These are phyloP conservation scores for Danio kyathit DNA, from an alignment of 2,797 vertebrate genomes.

Conservation along the genomic window DNA sequence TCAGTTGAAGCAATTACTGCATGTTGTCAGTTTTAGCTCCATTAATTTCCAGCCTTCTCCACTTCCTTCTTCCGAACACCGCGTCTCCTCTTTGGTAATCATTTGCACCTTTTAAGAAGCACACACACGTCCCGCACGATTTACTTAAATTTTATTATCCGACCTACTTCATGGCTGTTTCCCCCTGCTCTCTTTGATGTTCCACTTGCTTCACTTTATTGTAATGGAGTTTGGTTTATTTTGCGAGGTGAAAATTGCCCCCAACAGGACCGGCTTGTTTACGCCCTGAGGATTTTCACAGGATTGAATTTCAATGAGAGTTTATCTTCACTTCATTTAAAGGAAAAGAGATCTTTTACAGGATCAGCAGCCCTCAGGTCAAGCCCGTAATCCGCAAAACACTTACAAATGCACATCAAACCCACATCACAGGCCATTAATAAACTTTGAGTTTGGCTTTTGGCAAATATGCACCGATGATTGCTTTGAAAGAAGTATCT, in stretches of 20 bases:
- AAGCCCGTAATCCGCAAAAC: constrained; percentile 49
- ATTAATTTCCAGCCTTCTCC: constrained; percentile 31
- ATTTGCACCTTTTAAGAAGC: constrained; percentile 46
- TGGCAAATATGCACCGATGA: constrained; percentile 15
- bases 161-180: constrained; percentile 48
- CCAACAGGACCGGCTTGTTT: constrained; percentile 63
- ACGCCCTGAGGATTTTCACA: constrained; percentile 62
- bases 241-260: constrained; percentile 64
- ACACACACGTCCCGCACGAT: constrained; percentile 51
- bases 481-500: constrained; percentile 10
- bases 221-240: constrained; percentile 62
- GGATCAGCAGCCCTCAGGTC: constrained; percentile 56
- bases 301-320: constrained; percentile 65
- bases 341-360: constrained; percentile 48
- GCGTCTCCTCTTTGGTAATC: constrained; percentile 44
- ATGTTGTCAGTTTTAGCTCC: constrained; percentile 31
- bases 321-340: constrained; percentile 62
- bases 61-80: constrained; percentile 36
- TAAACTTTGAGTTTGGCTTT: constrained; percentile 32
- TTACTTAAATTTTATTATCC: constrained; percentile 62
- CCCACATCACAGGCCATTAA: constrained; percentile 45
- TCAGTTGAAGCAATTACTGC: constrained; percentile 20
- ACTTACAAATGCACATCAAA: constrained; percentile 58
- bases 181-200: constrained; percentile 63
- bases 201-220: constrained; percentile 60